A percentile compares a stretch with the other conserved stretches of the same genome.
phyloP scores from a whole-genome alignment of 1,140 invertebrate genomes.

The Meloidogyne floridensis region DNA sequence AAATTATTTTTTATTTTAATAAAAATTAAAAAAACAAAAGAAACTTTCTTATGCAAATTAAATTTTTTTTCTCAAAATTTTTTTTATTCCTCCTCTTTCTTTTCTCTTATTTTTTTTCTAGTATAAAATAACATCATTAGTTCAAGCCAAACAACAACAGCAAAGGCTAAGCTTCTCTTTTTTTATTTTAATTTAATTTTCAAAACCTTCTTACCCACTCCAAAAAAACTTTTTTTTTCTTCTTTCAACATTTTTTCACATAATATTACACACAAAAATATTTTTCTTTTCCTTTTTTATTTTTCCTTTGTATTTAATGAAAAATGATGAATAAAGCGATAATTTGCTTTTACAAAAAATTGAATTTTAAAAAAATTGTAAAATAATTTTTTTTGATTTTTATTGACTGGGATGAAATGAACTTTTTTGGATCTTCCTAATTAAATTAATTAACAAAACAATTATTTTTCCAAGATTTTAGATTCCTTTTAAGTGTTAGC shows the following conservation, averaged over 20 bases:
- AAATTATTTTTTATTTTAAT: too few species aligned
- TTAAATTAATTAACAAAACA: too few species aligned
- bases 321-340: too few species aligned
- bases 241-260: not conserved
- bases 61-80: slow-evolving; percentile 1
- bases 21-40: not conserved
- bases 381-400: too few species aligned
- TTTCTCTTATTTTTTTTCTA: not conserved
- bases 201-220: not conserved
- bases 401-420: too few species aligned
- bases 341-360: too few species aligned
- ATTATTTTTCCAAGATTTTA: too few species aligned
- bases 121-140: not conserved
- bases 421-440: too few species aligned
- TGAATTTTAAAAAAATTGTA: too few species aligned
- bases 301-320: too few species aligned
- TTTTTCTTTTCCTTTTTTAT: too few species aligned
- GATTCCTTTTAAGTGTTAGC: too few species aligned
- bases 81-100: not conserved
- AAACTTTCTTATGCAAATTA: not conserved
- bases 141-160: not conserved
- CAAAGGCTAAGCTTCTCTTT: slow-evolving; percentile 4
- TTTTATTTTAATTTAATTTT: not conserved
- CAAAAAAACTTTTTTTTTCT: not conserved
- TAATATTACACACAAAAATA: not conserved